Base-by-base conservation (phyloP, 2,113 vertebrate genomes). In the Mesitornis unicolor region DNA sequence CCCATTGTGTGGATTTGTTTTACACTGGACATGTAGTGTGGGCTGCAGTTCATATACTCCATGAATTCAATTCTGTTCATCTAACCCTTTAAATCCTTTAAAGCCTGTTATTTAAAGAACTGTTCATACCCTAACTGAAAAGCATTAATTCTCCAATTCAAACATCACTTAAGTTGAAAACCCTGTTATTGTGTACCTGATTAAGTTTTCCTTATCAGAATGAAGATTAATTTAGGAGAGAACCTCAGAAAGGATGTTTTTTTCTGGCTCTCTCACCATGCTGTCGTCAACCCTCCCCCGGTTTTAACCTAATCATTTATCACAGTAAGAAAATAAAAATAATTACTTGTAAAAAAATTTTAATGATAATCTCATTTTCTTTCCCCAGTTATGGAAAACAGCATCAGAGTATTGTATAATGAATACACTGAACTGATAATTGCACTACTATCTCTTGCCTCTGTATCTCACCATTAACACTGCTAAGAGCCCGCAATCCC, bases 341-440 rank as follows among this genome's bases (percentile, higher is more conserved):
- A 90, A 88, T 70, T 92, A 71, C 38, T 75, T 70, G 25, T 11
- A 54, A 88, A 93, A 96, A 59, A 11, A 68, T 88, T 88, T 69
- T 60, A 51, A 63, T 51, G 25, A 81, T 50, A 93, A 86, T 67
- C 60, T 57, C 29, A 78, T 81, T 92, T 90, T 90, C 42, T 45
- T 67, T 47, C 25, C 24, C 60, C 22, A 48, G 29, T 54, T 89
- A 90, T 9, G 28, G 68, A 84, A 90, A 71, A 76, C 10, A 89
- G 65, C 56, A 78, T 33, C 35, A 71, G 36, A 83, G 8, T 61
- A 87, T 82, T 94, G 87, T 64, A 29, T 92, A 93, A 88, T 68
- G 13, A 91, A 94, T 54, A 92, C 22, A 75, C 26, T 71, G 76
- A 92, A 94, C 40, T 74, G 42, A 38, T 93, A 93, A 93, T 63